Base-by-base conservation (phyloP, 2,888 invertebrate genomes). In the Tenthredo mesomela region DNA sequence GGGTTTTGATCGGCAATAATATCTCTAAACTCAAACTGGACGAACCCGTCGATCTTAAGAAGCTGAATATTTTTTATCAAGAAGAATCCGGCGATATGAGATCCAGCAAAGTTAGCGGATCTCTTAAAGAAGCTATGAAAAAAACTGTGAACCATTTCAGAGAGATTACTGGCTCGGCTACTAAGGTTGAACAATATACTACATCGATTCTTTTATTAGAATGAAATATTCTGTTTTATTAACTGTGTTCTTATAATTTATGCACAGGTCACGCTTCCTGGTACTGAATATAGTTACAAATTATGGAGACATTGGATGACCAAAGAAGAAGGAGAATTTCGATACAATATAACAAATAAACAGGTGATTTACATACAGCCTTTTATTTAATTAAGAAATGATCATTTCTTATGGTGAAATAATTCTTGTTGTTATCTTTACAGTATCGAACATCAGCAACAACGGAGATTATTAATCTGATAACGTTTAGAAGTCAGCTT, bases 271-370 rank as follows among this genome's bases (percentile, higher is more conserved):
- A 90, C 91, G 86, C 88, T 94, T 78, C 91, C 93, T 12, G 94
- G 94, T 12, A 91, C 92, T 88, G 94, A 94, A 90, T 94, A 96
- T 89, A 95, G 95, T 90, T 95, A 94, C 86, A 94, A 95, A 86
- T 92, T 97, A 88, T 98, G 97, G 97, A 94, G 96, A 40, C 96
- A 96, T 92, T 96, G 96, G 95, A 96, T 97, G 96, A 94, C 95
- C 0, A 94, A 95, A 89, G 97, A 97, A 92, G 93, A 94, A 0
- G 94, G 95, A 2, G 94, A 95, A 90, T 97, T 97, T 91, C 94
- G 95, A 54, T 89, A 90, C 0, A 93, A 96, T 85, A 94, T 97
- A 78, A 95, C 95, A 25, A 96, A 97, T 92, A 95, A 96, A 87
- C 93, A 94, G 65, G 95, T 94, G 87, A 85, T 29, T 29, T 2